phyloP scores from a whole-genome alignment of 2,797 vertebrate species.

The Limosa lapponica region DNA sequence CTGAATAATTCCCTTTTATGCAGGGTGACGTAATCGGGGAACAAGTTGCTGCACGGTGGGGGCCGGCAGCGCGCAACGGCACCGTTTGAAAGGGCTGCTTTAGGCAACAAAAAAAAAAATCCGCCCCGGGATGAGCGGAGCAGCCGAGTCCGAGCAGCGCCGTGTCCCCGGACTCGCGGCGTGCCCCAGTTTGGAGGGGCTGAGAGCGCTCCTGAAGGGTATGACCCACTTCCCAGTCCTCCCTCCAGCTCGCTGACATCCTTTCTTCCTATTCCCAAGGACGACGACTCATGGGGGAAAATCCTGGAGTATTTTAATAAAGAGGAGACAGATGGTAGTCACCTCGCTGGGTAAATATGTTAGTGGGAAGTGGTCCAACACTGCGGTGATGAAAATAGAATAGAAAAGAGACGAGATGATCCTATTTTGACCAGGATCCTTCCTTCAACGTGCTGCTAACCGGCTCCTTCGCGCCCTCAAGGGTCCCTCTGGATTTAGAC shows the following conservation, averaged over 20 bases:
- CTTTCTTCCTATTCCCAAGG: conserved; percentile 42
- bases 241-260: conserved; percentile 40
- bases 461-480: accelerated
- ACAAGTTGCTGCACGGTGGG: conserved; percentile 23
- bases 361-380: not conserved
- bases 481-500: not conserved
- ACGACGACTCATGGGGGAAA: conserved; percentile 20
- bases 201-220: conserved; percentile 34
- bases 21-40: conserved; percentile 59
- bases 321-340: conserved; percentile 59
- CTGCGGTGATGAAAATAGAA: not conserved
- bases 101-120: not conserved
- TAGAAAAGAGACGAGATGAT: not conserved
- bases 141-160: not conserved
- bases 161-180: not conserved
- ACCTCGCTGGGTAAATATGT: conserved; percentile 20
- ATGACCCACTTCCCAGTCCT: conserved; percentile 55
- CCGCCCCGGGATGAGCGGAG: not conserved
- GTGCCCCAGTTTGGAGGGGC: conserved; percentile 52
- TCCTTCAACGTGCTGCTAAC: not conserved
- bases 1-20: conserved; percentile 68
- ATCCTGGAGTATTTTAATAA: conserved; percentile 58
- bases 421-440: not conserved
- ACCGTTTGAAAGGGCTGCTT: not conserved
- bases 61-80: not conserved